Evolutionary conservation across 2,797 vertebrate genomes (phyloP).

Genomic region (Lepus townsendii): DNA sequence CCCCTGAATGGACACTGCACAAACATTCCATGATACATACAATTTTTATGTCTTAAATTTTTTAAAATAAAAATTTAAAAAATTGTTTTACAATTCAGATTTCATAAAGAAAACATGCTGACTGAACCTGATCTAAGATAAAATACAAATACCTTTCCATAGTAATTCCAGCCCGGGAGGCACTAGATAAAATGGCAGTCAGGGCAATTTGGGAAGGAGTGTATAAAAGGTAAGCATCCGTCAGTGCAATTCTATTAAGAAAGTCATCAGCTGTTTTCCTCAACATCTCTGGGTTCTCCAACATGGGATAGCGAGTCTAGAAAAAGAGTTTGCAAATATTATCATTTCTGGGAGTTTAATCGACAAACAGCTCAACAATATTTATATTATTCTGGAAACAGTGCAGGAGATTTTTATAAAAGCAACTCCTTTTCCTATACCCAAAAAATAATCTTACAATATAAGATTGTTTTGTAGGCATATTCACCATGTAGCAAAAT

Average conservation of each 20-base stretch:
- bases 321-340: slow-evolving; percentile 75
- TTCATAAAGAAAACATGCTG: background rate
- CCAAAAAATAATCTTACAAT: background rate
- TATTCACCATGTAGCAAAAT: background rate
- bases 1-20: no score
- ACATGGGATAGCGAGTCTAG: slow-evolving; percentile 94
- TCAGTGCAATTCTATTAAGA: slow-evolving; percentile 93
- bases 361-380: slow-evolving; percentile 21
- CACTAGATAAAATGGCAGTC: slow-evolving; percentile 94
- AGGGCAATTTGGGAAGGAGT: slow-evolving; percentile 96
- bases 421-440: slow-evolving; percentile 15
- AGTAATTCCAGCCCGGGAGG: slow-evolving; percentile 94
- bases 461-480: slow-evolving; percentile 13
- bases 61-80: background rate
- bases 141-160: slow-evolving; percentile 94
- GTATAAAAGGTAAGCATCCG: slow-evolving; percentile 95
- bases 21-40: no score
- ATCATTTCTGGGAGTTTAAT: slow-evolving; percentile 61
- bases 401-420: slow-evolving; percentile 3
- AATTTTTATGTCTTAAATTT: no score
- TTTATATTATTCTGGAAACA: slow-evolving; percentile 33
- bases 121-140: slow-evolving; percentile 21
- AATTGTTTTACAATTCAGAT: no score
- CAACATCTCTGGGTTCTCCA: slow-evolving; percentile 96
- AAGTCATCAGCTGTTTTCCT: slow-evolving; percentile 97